A percentile compares a stretch with the other conserved stretches of the same genome.
Conservation (phyloP, 2,888 invertebrate species). For the Stenodera caucasica region DNA sequence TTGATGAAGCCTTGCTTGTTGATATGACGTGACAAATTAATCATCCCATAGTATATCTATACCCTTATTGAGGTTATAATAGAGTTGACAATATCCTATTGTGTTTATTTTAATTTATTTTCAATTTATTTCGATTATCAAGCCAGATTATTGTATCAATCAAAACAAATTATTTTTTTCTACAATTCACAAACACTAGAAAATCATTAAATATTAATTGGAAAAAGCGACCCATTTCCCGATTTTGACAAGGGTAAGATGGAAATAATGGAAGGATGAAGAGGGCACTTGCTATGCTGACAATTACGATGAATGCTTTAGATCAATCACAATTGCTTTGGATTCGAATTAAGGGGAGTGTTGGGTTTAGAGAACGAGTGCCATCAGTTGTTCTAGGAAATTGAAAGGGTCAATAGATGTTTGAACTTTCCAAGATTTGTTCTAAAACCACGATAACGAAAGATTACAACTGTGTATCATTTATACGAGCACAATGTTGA, state of each 20-base stretch:
- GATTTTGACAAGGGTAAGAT: neutral
- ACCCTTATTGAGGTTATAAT: constrained; percentile 3
- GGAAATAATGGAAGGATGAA: constrained; percentile 2
- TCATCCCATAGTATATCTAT: constrained; percentile 13
- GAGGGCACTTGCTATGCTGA: constrained; percentile 3
- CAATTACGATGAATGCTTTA: neutral
- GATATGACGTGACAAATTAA: constrained; percentile 32
- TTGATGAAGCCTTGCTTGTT: constrained; percentile 31
- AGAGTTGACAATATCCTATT: neutral
- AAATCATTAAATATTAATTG: neutral
- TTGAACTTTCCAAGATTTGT: neutral
- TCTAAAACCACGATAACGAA: neutral
- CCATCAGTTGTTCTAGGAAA: constrained; percentile 2
- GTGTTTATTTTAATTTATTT: constrained; percentile 1
- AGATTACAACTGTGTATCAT: neutral
- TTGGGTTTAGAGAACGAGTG: neutral
- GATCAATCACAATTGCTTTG: constrained; percentile 2
- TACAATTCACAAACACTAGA: neutral
- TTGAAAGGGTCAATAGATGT: neutral
- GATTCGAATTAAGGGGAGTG: neutral
- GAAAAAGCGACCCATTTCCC: neutral
- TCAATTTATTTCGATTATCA: neutral
- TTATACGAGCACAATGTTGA: no score
- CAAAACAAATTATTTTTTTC: no score
- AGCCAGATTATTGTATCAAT: neutral